These are phyloP conservation scores for Xestia xanthographa DNA, from an alignment of 2,888 invertebrate species.

Conservation along the genomic window DNA sequence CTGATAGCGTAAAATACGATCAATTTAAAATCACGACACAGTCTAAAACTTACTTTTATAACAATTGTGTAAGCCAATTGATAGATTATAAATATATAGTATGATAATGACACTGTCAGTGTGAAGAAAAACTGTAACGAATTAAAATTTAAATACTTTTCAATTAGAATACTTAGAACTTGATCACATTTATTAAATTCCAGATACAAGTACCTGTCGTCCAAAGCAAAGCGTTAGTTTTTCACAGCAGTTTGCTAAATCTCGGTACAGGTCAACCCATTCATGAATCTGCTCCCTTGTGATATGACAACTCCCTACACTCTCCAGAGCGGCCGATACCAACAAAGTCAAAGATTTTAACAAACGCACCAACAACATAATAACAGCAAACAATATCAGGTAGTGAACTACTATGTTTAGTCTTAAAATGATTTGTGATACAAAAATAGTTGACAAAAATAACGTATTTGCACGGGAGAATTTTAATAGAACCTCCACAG, in stretches of 20 bases:
- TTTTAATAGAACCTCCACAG: background rate
- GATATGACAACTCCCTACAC: background rate
- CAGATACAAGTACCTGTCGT: constrained; percentile 19
- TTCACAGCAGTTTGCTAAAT: constrained; percentile 29
- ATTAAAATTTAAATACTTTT: background rate
- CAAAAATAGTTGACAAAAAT: background rate
- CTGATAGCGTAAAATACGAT: background rate
- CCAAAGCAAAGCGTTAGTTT: constrained; percentile 24
- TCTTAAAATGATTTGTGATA: constrained; percentile 16
- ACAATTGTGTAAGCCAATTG: background rate
- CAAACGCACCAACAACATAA: constrained; percentile 18
- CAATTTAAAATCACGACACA: background rate
- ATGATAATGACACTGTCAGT: background rate
- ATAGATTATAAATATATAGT: background rate
- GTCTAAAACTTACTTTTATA: background rate
- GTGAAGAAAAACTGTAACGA: constrained; percentile 4
- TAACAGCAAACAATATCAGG: constrained; percentile 1
- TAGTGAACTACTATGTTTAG: background rate
- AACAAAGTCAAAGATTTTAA: constrained; percentile 9
- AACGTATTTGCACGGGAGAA: background rate
- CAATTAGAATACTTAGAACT: background rate
- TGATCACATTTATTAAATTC: background rate
- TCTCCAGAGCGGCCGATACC: background rate
- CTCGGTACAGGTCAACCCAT: constrained; percentile 36
- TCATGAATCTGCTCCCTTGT: constrained; percentile 19